Base-by-base conservation (phyloP, 2,888 invertebrate species). In the Limulus polyphemus region DNA sequence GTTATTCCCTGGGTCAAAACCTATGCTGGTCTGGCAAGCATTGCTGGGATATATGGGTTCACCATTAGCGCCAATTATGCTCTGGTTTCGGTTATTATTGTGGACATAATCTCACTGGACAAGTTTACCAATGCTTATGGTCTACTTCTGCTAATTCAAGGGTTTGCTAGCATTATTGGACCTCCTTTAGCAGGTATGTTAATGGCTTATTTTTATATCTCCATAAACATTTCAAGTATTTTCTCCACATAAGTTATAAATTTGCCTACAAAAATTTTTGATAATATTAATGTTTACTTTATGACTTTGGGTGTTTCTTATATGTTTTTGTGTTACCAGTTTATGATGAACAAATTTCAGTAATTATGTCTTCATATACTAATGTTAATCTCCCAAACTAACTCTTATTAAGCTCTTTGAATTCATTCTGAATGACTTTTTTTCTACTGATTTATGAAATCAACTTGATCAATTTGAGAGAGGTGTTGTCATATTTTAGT, bases 61-160 rank as follows among this genome's bases (percentile, higher is more conserved):
- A 86, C 88, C 76, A 90, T 93, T 71, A 90, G 91, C 47, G 92
- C 91, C 63, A 93, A 93, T 79, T 94, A 92, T 79, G 86, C 90
- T 3, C 81, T 94, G 52, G 90, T 92, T 32, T 88, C 89, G 73
- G 90, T 92, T 72, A 90, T 94, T 68, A 81, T 93, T 62, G 90
- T 93, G 62, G 87, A 93, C 74, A 82, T 91, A 71, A 88, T 93
- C 68, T 87, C 90, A n/a, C 76, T 94, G 69, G 90, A 91, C 75
- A 82, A 88, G 72, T 91, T 95, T 75, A 90, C 92, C 56, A 90
- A 87, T 74, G 92, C 92, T 7, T 94, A 93, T 74, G 94, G 94
- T 0, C 77, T 94, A 70, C 77, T 92, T 71, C 79, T 92, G 73
- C 79, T 94, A 58, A 88, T 90, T 32, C 92, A 94, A 76, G 95